These are phyloP conservation scores for Trichosurus vulpecula DNA, from an alignment of 2,797 vertebrate genomes.

Conservation along the genomic window DNA sequence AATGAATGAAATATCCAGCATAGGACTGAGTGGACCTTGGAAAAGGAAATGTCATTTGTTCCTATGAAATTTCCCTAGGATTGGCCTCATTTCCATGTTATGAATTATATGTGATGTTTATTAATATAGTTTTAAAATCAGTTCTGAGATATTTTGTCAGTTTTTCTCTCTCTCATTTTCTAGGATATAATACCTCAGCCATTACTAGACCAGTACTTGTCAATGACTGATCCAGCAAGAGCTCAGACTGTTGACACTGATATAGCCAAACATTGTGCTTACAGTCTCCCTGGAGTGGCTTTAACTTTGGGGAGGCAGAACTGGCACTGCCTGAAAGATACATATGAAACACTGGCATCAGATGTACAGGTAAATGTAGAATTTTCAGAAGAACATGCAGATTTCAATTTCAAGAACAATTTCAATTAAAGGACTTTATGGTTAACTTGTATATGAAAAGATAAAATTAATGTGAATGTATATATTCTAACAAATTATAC, in stretches of 20 bases:
- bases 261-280: conserved; percentile 85
- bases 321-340: conserved; percentile 87
- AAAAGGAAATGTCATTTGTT: background rate
- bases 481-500: background rate
- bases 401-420: background rate
- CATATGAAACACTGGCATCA: conserved; percentile 82
- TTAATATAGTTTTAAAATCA: background rate
- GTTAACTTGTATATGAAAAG: background rate
- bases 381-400: background rate
- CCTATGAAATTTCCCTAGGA: background rate
- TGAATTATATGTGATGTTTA: background rate
- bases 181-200: conserved; percentile 87
- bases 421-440: background rate
- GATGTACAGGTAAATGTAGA: conserved; percentile 83
- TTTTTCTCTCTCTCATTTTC: background rate
- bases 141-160: background rate
- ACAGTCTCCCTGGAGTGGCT: conserved; percentile 85
- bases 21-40: background rate
- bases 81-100: background rate
- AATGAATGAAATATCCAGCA: accelerated
- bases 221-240: conserved; percentile 84
- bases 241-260: conserved; percentile 85
- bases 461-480: background rate
- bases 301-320: conserved; percentile 85
- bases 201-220: conserved; percentile 85